These are phyloP conservation scores for Strigops habroptila DNA, from an alignment of 2,113 vertebrate species.

Conservation along the genomic window DNA sequence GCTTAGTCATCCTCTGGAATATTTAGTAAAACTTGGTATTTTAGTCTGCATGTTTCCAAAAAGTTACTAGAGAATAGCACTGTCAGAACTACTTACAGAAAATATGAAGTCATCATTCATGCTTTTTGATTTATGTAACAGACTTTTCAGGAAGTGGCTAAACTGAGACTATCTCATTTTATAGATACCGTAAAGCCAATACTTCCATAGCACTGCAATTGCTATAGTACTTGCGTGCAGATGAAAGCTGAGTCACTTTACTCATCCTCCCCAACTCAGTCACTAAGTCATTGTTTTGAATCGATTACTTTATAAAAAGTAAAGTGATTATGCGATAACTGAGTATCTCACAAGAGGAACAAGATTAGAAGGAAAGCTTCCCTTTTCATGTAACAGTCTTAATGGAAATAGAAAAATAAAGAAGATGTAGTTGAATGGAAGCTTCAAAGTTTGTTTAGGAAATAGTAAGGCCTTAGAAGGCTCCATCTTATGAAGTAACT, in stretches of 20 bases:
- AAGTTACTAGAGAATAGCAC: slow-evolving; percentile 35
- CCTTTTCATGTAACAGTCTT: not conserved
- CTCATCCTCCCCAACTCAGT: not conserved
- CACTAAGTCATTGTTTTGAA: not conserved
- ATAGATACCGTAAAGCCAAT: not conserved
- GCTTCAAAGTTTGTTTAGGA: not conserved
- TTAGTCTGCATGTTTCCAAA: slow-evolving; percentile 25
- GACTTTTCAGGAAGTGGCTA: not conserved
- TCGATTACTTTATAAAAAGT: not conserved
- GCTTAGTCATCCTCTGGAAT: slow-evolving; percentile 50
- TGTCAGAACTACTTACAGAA: not conserved
- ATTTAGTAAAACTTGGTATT: slow-evolving; percentile 15
- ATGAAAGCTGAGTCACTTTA: not conserved
- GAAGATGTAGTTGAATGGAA: not conserved
- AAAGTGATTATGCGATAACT: not conserved
- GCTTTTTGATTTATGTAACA: not conserved
- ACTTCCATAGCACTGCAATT: not conserved
- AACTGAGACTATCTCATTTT: not conserved
- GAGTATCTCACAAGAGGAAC: not conserved
- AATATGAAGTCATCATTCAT: slow-evolving; percentile 18
- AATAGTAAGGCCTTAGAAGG: not conserved
- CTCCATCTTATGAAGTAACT: not conserved
- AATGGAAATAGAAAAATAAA: not conserved
- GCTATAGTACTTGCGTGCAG: not conserved
- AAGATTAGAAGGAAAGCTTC: not conserved